Base-by-base conservation (phyloP, 2,113 vertebrate genomes). In the Bagarius yarrelli region DNA sequence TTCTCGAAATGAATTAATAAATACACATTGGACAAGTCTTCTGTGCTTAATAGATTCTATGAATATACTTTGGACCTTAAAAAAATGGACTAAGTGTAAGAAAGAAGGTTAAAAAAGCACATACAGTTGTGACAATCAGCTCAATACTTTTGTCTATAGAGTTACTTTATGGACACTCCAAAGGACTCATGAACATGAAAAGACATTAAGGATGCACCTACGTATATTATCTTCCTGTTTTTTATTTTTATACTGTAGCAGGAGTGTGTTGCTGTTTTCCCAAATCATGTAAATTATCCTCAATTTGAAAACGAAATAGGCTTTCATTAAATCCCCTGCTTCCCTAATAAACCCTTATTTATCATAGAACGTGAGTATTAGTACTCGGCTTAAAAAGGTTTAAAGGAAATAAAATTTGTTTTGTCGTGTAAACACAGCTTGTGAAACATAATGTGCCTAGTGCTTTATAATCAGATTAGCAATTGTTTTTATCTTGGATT, bases 381-480 rank as follows among this genome's bases (percentile, higher is more conserved):
- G n/a, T 50, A 40, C 44, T 8, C 15, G 27, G 40, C n/a, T 18
- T 70, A 50, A 18, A 50, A 70, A 25, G 40, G 40, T 36, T 71
- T 50, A 71, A 50, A 71, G 27, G 44, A 27, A 71, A 71, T 50
- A n/a, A 30, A 19, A 71, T 71, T 30, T 71, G 25, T 30, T 9
- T 12, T 18, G 8, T 16, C 2, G 15, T 12, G 25, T 52, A 53
- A 30, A 71, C n/a, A 50, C 25, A 71, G 67, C 47, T 25, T 19
- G 47, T 30, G 47, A 52, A 71, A 52, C 69, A 71, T 18, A 27
- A 71, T 71, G 69, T 30, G 30, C 36, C 16, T 30, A 71, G 67
- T 52, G 40, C 27, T 70, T 30, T 53, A 53, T 71, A 30, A 71
- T 71, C 47, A 30, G 44, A 52, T 71, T 52, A 53, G 47, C 25